These are phyloP conservation scores for Bactericera cockerelli DNA, from an alignment of 1,140 invertebrate genomes.

Conservation along the genomic window DNA sequence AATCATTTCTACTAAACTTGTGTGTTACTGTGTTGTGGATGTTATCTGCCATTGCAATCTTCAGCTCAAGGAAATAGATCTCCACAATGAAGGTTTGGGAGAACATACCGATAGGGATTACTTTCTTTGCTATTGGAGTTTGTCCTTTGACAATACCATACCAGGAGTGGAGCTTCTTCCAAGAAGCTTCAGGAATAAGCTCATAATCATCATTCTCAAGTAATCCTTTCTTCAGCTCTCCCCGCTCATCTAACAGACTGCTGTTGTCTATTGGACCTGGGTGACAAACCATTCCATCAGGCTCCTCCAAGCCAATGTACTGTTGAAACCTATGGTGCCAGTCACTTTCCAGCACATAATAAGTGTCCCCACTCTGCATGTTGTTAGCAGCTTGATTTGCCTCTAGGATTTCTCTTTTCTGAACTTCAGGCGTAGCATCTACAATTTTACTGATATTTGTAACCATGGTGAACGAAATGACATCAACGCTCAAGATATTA, in stretches of 20 bases:
- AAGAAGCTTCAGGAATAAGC: slow-evolving; percentile 10
- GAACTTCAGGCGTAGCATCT: background rate
- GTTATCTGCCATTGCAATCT: slow-evolving; percentile 9
- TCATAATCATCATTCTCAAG: slow-evolving; percentile 15
- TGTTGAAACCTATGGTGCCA: slow-evolving; percentile 15
- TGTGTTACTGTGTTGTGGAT: background rate
- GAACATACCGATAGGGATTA: slow-evolving; percentile 1
- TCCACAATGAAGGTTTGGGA: background rate
- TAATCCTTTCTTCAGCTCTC: slow-evolving; percentile 13
- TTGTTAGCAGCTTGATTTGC: background rate
- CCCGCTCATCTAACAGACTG: background rate
- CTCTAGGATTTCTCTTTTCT: slow-evolving; percentile 11
- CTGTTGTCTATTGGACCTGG: slow-evolving; percentile 17
- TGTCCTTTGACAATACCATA: slow-evolving; percentile 14
- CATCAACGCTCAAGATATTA: background rate
- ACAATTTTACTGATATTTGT: background rate
- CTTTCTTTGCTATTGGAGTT: slow-evolving; percentile 14
- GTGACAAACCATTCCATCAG: background rate
- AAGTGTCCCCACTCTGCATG: background rate
- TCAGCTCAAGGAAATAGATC: background rate
- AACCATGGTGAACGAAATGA: background rate
- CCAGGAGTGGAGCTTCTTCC: slow-evolving; percentile 13
- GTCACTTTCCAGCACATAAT: background rate
- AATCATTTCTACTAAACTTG: slow-evolving; percentile 8
- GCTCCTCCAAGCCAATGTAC: slow-evolving; percentile 7